These are phyloP conservation scores for Belonocnema kinseyi DNA, from an alignment of 1,140 invertebrate genomes.

Conservation along the genomic window DNA sequence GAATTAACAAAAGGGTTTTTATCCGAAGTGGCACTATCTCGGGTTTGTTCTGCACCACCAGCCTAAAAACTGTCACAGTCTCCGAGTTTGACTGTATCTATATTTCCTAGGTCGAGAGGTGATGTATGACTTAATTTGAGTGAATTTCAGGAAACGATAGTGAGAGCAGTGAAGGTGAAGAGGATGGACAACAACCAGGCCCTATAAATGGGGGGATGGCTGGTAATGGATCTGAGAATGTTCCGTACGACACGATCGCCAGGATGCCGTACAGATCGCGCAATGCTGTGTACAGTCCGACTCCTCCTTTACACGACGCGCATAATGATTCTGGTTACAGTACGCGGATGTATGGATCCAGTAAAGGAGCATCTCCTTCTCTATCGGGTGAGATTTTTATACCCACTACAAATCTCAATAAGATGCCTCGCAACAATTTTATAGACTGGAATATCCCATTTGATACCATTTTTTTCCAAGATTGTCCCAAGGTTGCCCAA, in stretches of 20 bases:
- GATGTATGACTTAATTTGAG: neutral
- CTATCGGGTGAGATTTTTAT: slow-evolving; percentile 77
- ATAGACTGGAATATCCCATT: no score
- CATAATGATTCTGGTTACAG: slow-evolving; percentile 88
- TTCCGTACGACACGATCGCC: slow-evolving; percentile 63
- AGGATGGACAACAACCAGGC: slow-evolving; percentile 54
- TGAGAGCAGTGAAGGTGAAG: slow-evolving; percentile 67
- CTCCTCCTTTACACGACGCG: slow-evolving; percentile 74
- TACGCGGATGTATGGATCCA: slow-evolving; percentile 85
- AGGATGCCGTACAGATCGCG: slow-evolving; percentile 71
- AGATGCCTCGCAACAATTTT: no score
- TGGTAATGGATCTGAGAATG: slow-evolving; percentile 56
- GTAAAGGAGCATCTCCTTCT: slow-evolving; percentile 85
- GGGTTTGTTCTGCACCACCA: no score
- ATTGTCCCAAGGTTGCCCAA: no score
- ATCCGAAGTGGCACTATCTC: no score
- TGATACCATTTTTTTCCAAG: no score
- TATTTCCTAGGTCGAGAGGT: no score
- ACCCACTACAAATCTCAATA: no score
- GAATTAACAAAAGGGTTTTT: no score
- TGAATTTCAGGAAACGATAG: slow-evolving; percentile 58
- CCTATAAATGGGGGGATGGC: slow-evolving; percentile 46
- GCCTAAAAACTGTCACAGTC: no score
- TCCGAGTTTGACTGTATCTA: no score
- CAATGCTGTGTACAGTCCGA: slow-evolving; percentile 71